Conservation (phyloP, 2,113 vertebrate genomes). For the Sinocyclocheilus rhinocerous region DNA sequence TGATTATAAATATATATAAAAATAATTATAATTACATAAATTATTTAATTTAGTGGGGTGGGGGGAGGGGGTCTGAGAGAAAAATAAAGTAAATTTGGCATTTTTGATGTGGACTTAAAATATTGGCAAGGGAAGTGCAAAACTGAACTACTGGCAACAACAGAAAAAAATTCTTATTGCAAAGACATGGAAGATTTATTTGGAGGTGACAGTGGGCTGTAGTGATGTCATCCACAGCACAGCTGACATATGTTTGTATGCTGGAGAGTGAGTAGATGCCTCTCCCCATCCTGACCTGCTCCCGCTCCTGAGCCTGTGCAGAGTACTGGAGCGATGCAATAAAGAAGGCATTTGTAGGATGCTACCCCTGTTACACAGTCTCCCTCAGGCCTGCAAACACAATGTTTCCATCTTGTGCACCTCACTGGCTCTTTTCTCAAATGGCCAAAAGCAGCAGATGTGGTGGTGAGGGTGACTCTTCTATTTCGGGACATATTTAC, state of each 20-base stretch:
- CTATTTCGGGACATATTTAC: not conserved
- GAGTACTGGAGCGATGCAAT: not conserved
- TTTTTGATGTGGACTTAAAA: not conserved
- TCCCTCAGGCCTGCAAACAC: constrained; percentile 26
- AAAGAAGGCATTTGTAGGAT: constrained; percentile 28
- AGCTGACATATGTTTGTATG: constrained; percentile 21
- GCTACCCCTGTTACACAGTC: constrained; percentile 40
- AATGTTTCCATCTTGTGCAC: constrained; percentile 34
- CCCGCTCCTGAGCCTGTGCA: not conserved
- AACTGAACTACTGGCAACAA: not conserved
- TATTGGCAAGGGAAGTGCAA: not conserved
- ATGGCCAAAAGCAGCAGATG: constrained; percentile 18
- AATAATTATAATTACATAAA: too few species aligned
- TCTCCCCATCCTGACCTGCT: not conserved
- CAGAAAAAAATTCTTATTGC: not conserved
- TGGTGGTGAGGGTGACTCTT: not conserved
- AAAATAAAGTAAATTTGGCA: too few species aligned
- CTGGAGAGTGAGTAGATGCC: not conserved
- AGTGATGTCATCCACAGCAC: not conserved
- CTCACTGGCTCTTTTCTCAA: constrained; percentile 42
- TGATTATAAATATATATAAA: too few species aligned
- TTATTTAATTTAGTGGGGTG: too few species aligned
- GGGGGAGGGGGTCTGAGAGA: too few species aligned
- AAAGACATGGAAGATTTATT: not conserved
- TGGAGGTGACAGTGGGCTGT: not conserved